These are phyloP conservation scores for Drosophila fuyamai DNA, from an alignment of 1,140 invertebrate species.

Conservation along the genomic window DNA sequence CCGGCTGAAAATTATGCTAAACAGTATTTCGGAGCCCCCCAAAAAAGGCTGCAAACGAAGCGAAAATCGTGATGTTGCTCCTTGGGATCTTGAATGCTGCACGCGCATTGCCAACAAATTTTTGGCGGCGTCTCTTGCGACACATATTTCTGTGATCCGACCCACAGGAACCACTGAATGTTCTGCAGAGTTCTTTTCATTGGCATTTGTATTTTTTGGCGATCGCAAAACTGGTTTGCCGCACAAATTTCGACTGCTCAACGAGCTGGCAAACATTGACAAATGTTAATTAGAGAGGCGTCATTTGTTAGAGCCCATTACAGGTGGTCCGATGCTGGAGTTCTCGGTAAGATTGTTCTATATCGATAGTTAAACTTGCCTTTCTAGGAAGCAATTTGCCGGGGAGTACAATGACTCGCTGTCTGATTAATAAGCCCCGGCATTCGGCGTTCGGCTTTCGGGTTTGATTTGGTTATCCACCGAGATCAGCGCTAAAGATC, in stretches of 20 bases:
- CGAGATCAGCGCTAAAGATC: slow-evolving; percentile 49
- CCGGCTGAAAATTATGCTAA: slow-evolving; percentile 77
- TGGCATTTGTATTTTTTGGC: slow-evolving; percentile 4
- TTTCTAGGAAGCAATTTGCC: slow-evolving; percentile 66
- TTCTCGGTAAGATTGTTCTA: slow-evolving; percentile 79
- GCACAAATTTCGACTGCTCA: slow-evolving; percentile 35
- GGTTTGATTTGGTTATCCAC: slow-evolving; percentile 33
- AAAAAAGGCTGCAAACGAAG: slow-evolving; percentile 76
- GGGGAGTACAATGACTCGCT: slow-evolving; percentile 68
- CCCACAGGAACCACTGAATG: slow-evolving; percentile 26
- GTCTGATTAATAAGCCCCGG: slow-evolving; percentile 69
- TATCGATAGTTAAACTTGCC: slow-evolving; percentile 62
- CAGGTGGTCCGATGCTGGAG: slow-evolving; percentile 56
- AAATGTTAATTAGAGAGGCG: slow-evolving; percentile 66
- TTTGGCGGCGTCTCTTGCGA: slow-evolving; percentile 84
- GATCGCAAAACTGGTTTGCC: slow-evolving; percentile 60
- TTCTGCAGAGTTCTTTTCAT: slow-evolving; percentile 35
- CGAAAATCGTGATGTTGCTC: slow-evolving; percentile 74
- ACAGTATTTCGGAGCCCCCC: slow-evolving; percentile 61
- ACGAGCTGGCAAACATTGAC: slow-evolving; percentile 67
- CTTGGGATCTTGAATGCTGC: slow-evolving; percentile 24
- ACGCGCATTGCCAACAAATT: slow-evolving; percentile 73
- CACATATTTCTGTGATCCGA: slow-evolving; percentile 75
- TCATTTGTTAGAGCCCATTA: slow-evolving; percentile 66
- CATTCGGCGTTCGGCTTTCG: background rate